Percentiles rank a stretch among this genome's conserved stretches.
Conservation (phyloP, 2,888 invertebrate genomes). For the Danaus chrysippus region DNA sequence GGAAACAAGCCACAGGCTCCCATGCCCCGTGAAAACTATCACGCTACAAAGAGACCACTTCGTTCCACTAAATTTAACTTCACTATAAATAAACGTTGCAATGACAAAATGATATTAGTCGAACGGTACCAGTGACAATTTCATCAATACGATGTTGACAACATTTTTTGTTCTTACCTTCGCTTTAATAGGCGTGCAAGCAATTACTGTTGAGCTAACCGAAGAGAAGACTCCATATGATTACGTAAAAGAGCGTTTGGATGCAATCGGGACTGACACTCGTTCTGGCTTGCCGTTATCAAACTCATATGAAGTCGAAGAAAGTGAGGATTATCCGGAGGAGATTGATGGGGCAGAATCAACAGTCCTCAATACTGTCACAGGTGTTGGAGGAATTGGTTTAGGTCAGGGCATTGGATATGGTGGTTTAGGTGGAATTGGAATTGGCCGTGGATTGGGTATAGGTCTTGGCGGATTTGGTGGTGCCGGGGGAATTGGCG, state of each 20-base stretch:
- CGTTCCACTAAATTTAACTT: conserved; percentile 72
- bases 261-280: conserved; percentile 53
- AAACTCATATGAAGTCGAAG: conserved; percentile 78
- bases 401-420: conserved; percentile 40
- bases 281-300: conserved; percentile 63
- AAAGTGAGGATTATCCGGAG: conserved; percentile 79
- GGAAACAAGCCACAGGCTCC: conserved; percentile 64
- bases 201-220: conserved; percentile 50
- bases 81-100: conserved; percentile 73
- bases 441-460: conserved; percentile 46
- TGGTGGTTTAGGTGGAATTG: conserved; percentile 42
- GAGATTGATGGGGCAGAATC: conserved; percentile 68
- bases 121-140: conserved; percentile 53
- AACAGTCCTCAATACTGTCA: conserved; percentile 57
- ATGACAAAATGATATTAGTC: conserved; percentile 70
- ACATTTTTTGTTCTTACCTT: conserved; percentile 50
- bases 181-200: conserved; percentile 48
- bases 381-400: conserved; percentile 49
- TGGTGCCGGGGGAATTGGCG: conserved; percentile 40
- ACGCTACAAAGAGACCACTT: conserved; percentile 53
- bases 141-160: conserved; percentile 60
- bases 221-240: conserved; percentile 70
- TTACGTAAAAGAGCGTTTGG: conserved; percentile 65
- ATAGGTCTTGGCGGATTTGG: conserved; percentile 44
- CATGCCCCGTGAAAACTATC: conserved; percentile 66